These are phyloP conservation scores for Phyllotreta striolata DNA, from an alignment of 2,888 invertebrate species.

Conservation along the genomic window DNA sequence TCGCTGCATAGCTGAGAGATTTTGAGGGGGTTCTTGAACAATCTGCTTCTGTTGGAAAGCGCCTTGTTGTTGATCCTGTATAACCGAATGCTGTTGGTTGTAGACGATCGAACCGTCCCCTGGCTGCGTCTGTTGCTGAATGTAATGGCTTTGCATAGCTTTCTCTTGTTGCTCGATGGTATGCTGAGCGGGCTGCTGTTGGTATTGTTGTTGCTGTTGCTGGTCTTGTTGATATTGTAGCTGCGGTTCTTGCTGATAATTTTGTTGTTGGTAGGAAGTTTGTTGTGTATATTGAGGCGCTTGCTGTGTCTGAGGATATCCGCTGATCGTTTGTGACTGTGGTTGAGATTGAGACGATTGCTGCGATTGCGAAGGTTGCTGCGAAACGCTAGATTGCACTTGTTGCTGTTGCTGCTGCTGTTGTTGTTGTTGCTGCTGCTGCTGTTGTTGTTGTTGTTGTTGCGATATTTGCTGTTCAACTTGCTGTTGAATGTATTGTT, in stretches of 20 bases:
- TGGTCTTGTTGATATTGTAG: too few species aligned
- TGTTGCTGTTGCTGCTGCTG: constrained; percentile 63
- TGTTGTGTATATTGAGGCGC: constrained; percentile 44
- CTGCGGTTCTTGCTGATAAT: constrained; percentile 38
- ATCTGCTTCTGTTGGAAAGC: constrained; percentile 30
- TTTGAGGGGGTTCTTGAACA: constrained; percentile 58
- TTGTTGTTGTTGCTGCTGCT: constrained; percentile 59
- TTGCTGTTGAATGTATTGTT: constrained; percentile 66
- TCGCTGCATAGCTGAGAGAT: constrained; percentile 47
- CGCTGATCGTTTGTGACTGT: constrained; percentile 39
- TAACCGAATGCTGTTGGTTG: constrained; percentile 32
- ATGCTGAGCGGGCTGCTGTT: constrained; percentile 42
- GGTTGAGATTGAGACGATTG: constrained; percentile 52
- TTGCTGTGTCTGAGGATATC: constrained; percentile 47
- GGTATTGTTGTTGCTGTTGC: constrained; percentile 29
- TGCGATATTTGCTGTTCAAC: constrained; percentile 63
- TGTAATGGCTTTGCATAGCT: constrained; percentile 44
- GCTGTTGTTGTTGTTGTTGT: constrained; percentile 63
- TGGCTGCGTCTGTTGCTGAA: constrained; percentile 39
- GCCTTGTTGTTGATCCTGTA: constrained; percentile 24
- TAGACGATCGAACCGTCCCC: constrained; percentile 35
- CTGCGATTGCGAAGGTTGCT: constrained; percentile 63
- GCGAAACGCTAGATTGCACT: constrained; percentile 45
- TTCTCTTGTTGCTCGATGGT: constrained; percentile 39
- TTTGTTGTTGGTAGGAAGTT: constrained; percentile 39